Percentiles rank a stretch among this genome's conserved stretches.
phyloP scores from a whole-genome alignment of 2,888 invertebrate genomes.

The Carabus problematicus region DNA sequence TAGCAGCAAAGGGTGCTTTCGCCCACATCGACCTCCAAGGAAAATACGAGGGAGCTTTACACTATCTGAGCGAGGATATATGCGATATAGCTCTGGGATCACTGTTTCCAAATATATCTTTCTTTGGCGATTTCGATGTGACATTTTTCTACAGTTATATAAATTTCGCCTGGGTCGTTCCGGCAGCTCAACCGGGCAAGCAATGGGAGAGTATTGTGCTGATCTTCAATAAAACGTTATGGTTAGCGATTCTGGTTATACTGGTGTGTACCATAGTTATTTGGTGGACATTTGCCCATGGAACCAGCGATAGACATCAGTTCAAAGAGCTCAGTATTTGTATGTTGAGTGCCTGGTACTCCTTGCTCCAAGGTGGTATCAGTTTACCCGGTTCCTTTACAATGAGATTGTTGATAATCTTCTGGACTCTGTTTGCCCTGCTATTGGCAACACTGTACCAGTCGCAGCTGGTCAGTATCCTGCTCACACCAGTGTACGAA shows the following conservation, averaged over 20 bases:
- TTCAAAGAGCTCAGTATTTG: conserved; percentile 23
- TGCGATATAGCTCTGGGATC: conserved; percentile 32
- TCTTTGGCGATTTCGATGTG: conserved; percentile 21
- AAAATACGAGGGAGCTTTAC: conserved; percentile 19
- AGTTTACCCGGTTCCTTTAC: conserved; percentile 18
- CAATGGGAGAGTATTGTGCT: conserved; percentile 21
- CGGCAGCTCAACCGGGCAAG: conserved; percentile 11
- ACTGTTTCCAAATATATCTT: conserved; percentile 25
- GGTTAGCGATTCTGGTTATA: conserved; percentile 13
- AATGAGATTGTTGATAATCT: conserved; percentile 19
- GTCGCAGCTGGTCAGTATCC: conserved; percentile 27
- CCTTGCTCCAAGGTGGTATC: conserved; percentile 25
- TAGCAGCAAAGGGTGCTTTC: conserved; percentile 3
- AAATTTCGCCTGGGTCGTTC: conserved; percentile 30
- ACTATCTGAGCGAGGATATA: conserved; percentile 16
- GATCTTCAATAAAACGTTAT: conserved; percentile 16
- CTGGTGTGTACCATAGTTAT: conserved; percentile 15
- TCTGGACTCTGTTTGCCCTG: conserved; percentile 26
- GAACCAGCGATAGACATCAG: neutral
- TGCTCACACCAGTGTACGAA: conserved; percentile 29
- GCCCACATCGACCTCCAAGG: conserved; percentile 11
- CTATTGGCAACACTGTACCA: conserved; percentile 27
- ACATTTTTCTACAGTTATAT: conserved; percentile 24
- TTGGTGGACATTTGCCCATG: conserved; percentile 11
- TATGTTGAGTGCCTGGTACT: conserved; percentile 22